phyloP scores from a whole-genome alignment of 2,888 invertebrate species.

The Tupiocoris notatus region DNA sequence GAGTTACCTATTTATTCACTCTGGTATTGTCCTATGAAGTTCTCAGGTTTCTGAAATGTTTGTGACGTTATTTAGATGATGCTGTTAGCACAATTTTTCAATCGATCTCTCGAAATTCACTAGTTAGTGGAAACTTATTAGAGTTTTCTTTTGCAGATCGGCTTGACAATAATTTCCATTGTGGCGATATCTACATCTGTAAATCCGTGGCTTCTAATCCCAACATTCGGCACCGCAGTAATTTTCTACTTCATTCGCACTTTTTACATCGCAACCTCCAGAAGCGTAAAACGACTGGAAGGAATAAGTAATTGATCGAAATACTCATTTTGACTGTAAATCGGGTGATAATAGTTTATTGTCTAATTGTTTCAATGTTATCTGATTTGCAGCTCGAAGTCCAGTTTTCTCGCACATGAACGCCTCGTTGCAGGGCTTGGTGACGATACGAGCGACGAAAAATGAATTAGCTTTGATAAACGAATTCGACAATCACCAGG shows the following conservation, averaged over 20 bases:
- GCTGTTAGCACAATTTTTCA: background rate
- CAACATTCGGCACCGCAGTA: conserved; percentile 67
- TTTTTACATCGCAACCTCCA: conserved; percentile 75
- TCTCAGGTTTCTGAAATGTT: too few species aligned
- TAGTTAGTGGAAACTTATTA: too few species aligned
- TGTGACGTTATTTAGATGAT: too few species aligned
- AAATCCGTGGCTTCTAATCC: conserved; percentile 72
- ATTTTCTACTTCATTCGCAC: conserved; percentile 73
- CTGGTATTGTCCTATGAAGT: too few species aligned
- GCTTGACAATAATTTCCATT: conserved; percentile 74
- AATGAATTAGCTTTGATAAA: conserved; percentile 73
- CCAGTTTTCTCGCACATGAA: conserved; percentile 93
- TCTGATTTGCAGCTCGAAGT: conserved; percentile 74
- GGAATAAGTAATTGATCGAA: conserved; percentile 54
- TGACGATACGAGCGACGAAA: conserved; percentile 85
- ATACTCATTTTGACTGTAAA: background rate
- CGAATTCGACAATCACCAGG: conserved; percentile 80
- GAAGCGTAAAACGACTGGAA: conserved; percentile 77
- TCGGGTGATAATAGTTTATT: background rate
- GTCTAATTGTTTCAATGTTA: too few species aligned
- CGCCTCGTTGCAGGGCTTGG: conserved; percentile 82
- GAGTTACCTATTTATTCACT: too few species aligned
- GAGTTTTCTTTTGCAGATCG: conserved; percentile 66
- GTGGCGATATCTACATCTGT: conserved; percentile 70
- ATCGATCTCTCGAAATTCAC: too few species aligned